Percentiles rank a stretch among this genome's conserved stretches.
phyloP scores from a whole-genome alignment of 1,140 invertebrate genomes.

The Vanessa atalanta region DNA sequence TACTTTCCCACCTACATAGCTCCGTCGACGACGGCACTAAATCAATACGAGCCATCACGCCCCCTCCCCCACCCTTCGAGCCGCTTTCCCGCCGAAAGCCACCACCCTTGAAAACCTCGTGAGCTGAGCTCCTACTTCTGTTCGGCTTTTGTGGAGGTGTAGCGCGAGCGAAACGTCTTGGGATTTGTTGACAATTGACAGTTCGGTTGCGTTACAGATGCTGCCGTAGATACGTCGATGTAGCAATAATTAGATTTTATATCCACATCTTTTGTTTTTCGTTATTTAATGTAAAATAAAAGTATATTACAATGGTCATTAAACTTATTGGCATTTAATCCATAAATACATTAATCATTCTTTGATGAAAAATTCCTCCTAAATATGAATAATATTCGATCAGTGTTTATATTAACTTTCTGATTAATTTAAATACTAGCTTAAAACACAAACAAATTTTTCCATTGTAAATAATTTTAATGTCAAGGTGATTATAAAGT shows the following conservation, averaged over 20 bases:
- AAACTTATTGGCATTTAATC: too few relatives aligned
- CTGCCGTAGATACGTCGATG: not conserved
- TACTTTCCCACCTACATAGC: constrained; percentile 76
- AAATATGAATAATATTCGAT: too few relatives aligned
- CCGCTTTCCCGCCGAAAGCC: constrained; percentile 78
- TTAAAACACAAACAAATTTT: not conserved
- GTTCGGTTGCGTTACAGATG: constrained; percentile 42
- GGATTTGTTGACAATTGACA: constrained; percentile 76
- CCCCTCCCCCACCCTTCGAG: constrained; percentile 62
- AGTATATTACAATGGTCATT: too few relatives aligned
- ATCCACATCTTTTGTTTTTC: too few relatives aligned
- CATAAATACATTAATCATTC: too few relatives aligned
- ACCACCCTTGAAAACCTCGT: constrained; percentile 80
- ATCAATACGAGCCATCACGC: constrained; percentile 81
- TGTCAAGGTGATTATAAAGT: not conserved
- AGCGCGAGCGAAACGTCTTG: constrained; percentile 71
- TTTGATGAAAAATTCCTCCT: too few relatives aligned
- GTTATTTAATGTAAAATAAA: too few relatives aligned
- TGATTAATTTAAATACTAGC: too few relatives aligned
- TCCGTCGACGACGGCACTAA: constrained; percentile 81
- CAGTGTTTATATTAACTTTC: too few relatives aligned
- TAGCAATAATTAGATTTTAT: not conserved
- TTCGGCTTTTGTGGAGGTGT: constrained; percentile 79
- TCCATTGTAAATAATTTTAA: constrained; percentile 1
- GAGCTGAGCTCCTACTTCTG: constrained; percentile 81